Evolutionary conservation across 2,888 invertebrate genomes (phyloP), one percentile per base, ranked within the genome.

Genomic region (Xylota sylvarum): DNA sequence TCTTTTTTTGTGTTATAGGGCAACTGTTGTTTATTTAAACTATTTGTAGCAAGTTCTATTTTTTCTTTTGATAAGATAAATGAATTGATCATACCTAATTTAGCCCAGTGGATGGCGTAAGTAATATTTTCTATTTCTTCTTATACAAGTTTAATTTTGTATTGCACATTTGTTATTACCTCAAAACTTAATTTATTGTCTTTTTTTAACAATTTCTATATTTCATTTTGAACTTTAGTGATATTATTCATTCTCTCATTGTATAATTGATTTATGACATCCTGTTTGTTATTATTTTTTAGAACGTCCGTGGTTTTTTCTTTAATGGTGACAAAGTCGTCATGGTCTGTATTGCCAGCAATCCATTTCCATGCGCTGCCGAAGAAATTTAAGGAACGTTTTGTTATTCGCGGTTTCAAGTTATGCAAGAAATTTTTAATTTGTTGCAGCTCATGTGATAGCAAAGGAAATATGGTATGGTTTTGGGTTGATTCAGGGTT

Each of bases 31-130:
- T 74, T 60, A 46, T 64, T 55, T 23, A 74, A 19, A 32, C 48
- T 48, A 27, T 43, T 19, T 35, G 56, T 32, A 6, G 32, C 32
- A 32, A 32, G 32, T 32, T 32, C 7, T 6, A 32, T 32, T 32
- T 32, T 1, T 65, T 37, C 9, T 58, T 67, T 74, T 35, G 69
- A 74, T 17, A 74, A 58, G 40, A 50, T 73, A 14, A 80, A 27
- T 48, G 48, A 65, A 52, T 73, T 80, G 1, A 80, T 37, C 17
- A 73, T 65, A 9, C 48, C 69, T 48, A 14, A 35, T 69, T 55
- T 81, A n/a, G 81, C 74, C 50, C 76, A 76, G 46, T 64, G 58
- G 62, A 73, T 37, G 32, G 43, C 64, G 46, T 60, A 60, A 2
- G 30, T 32, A 19, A 69, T 60, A 73, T 73, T 65, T 40, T n/a